phyloP scores from a whole-genome alignment of 2,113 vertebrate genomes.

The Periophthalmus modestus region DNA sequence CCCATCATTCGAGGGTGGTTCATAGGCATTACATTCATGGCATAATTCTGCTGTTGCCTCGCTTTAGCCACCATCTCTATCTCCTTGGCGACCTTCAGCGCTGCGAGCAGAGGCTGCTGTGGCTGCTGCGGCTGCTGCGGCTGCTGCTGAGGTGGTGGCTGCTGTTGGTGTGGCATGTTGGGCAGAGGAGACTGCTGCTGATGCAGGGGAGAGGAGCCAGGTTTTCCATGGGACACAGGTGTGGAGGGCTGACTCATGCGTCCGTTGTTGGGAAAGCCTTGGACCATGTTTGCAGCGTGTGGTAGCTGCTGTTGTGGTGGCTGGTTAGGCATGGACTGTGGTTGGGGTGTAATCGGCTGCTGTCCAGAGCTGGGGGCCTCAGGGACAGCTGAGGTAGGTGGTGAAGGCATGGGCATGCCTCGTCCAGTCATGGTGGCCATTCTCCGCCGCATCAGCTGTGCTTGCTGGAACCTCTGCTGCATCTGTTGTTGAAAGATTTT shows the following conservation, averaged over 20 bases:
- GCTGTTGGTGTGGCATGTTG: slow-evolving; percentile 72
- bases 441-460: slow-evolving; percentile 95
- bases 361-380: slow-evolving; percentile 86
- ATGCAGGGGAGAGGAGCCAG: slow-evolving; percentile 80
- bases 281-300: slow-evolving; percentile 83
- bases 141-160: slow-evolving; percentile 13
- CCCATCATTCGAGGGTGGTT: slow-evolving; percentile 85
- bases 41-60: slow-evolving; percentile 72
- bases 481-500: slow-evolving; percentile 98
- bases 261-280: slow-evolving; percentile 83
- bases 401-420: slow-evolving; percentile 92
- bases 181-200: slow-evolving; percentile 86
- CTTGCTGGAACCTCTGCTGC: slow-evolving; percentile 96
- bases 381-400: slow-evolving; percentile 91
- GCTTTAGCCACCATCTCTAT: slow-evolving; percentile 88
- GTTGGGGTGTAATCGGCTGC: slow-evolving; percentile 90
- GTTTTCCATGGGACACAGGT: slow-evolving; percentile 87
- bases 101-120: slow-evolving; percentile 82
- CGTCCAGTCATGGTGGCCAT: slow-evolving; percentile 99
- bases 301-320: slow-evolving; percentile 76
- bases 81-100: slow-evolving; percentile 88
- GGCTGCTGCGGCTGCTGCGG: slow-evolving; percentile 60
- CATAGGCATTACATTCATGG: slow-evolving; percentile 87
- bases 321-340: slow-evolving; percentile 76
- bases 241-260: slow-evolving; percentile 88